Evolutionary conservation across 2,797 vertebrate species (phyloP), one percentile per base, ranked within the genome.

Genomic region (Stomatorhinus walkeri): DNA sequence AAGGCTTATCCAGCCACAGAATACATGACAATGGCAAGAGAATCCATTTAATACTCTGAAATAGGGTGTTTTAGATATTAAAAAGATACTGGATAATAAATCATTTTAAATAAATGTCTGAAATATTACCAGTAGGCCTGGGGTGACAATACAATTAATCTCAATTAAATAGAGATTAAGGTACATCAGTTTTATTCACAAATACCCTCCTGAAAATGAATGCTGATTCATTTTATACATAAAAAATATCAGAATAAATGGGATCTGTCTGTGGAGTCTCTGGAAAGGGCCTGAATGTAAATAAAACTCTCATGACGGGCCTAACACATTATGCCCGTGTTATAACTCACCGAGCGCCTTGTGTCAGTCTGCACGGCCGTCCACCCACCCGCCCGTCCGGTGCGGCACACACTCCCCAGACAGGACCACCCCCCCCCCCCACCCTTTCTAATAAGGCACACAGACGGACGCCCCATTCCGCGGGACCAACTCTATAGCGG

Each of bases 131-230:
- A 87, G 52, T 87, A 59, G 32, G 85, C 85, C 85, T 56, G 32
- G 85, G 85, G 85, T 87, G 85, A 87, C 85, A 87, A 87, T 87
- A 87, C 85, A 56, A 87, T 87, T 87, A 87, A 87, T 87, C 85
- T 87, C 85, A 87, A 87, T 87, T 87, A 87, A 87, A 87, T 32
- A 24, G 85, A 87, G 85, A 87, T 87, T 87, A 87, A 87, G 85
- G 85, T 87, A 51, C 85, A 87, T 87, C 49, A 87, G 85, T 54
- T 87, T 87, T 87, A 87, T 22, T 54, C 85, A 87, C 59, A 87
- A 87, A 56, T 87, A 56, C 51, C 85, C 51, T 87, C 51, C 85
- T 87, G 49, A 87, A 56, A 56, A 87, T 87, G 85, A 87, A 87
- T 56, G 85, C 52, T 56, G 85, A 87, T 56, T 56, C 24, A 87